Percentiles rank a stretch among this genome's conserved stretches.
These are phyloP conservation scores for Carollia perspicillata DNA, from an alignment of 2,113 vertebrate species.

Conservation along the genomic window DNA sequence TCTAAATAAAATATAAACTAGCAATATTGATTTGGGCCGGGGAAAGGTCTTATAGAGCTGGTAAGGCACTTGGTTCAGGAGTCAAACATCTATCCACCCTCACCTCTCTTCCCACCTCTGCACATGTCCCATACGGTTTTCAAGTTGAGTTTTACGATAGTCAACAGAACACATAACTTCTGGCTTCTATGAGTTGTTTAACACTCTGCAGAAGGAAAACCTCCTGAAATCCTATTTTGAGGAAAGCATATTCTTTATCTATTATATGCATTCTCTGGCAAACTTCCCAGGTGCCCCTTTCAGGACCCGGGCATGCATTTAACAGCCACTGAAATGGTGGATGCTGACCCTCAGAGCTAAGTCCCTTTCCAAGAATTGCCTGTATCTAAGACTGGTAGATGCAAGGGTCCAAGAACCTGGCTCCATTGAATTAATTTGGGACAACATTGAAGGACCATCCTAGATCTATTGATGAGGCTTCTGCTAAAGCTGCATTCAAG, in stretches of 20 bases:
- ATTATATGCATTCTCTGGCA: neutral
- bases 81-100: neutral
- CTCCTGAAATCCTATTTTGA: neutral
- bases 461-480: neutral
- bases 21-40: neutral
- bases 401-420: too few species aligned
- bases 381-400: neutral
- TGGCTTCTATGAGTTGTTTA: neutral
- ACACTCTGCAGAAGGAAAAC: neutral
- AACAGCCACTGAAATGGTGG: neutral
- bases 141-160: neutral
- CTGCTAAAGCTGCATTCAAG: rapidly evolving
- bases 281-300: neutral
- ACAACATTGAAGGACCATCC: neutral
- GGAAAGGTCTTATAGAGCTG: neutral
- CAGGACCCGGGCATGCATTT: neutral
- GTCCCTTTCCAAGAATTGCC: neutral
- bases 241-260: neutral
- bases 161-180: neutral
- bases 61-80: neutral
- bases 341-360: neutral
- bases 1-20: neutral
- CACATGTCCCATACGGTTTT: neutral
- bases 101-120: too few species aligned
- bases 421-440: neutral